Evolutionary conservation across 2,888 invertebrate genomes (phyloP).

Genomic region (Acrobasis suavella): DNA sequence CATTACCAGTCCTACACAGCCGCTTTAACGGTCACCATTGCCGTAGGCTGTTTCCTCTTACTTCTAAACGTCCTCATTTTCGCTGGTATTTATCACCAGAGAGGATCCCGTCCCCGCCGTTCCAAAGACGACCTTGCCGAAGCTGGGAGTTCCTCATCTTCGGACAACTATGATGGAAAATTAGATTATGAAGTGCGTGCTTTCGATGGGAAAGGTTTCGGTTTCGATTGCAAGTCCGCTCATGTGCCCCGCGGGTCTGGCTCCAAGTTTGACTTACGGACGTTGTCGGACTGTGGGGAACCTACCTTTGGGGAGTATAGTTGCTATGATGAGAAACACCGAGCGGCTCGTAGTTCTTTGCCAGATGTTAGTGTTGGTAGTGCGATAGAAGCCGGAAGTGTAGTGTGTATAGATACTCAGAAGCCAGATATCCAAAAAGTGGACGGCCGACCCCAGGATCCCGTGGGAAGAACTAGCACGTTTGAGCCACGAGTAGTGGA

Average conservation of each 20-base stretch:
- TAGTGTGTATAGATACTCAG: constrained; percentile 78
- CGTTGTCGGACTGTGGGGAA: constrained; percentile 79
- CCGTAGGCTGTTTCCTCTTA: constrained; percentile 91
- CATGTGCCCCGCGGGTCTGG: constrained; percentile 74
- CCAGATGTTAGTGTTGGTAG: constrained; percentile 83
- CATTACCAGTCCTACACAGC: constrained; percentile 95
- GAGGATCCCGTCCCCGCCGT: constrained; percentile 87
- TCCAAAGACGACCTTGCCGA: constrained; percentile 90
- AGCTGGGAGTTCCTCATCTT: constrained; percentile 86
- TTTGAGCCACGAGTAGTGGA: constrained; percentile 78
- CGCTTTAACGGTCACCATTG: constrained; percentile 93
- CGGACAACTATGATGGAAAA: constrained; percentile 84
- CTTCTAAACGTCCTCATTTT: constrained; percentile 93
- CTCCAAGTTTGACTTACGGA: constrained; percentile 76
- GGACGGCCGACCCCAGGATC: constrained; percentile 60
- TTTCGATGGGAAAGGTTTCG: constrained; percentile 80
- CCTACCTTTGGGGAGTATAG: constrained; percentile 85
- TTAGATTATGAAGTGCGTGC: constrained; percentile 77
- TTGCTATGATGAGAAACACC: constrained; percentile 84
- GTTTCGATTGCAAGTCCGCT: constrained; percentile 82
- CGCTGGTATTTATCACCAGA: constrained; percentile 93
- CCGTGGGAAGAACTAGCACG: constrained; percentile 72
- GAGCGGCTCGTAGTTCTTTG: constrained; percentile 82
- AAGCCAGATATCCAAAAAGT: constrained; percentile 78
- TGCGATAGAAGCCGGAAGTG: constrained; percentile 83